These are phyloP conservation scores for Callaeas wilsoni DNA, from an alignment of 2,113 vertebrate genomes.

Conservation along the genomic window DNA sequence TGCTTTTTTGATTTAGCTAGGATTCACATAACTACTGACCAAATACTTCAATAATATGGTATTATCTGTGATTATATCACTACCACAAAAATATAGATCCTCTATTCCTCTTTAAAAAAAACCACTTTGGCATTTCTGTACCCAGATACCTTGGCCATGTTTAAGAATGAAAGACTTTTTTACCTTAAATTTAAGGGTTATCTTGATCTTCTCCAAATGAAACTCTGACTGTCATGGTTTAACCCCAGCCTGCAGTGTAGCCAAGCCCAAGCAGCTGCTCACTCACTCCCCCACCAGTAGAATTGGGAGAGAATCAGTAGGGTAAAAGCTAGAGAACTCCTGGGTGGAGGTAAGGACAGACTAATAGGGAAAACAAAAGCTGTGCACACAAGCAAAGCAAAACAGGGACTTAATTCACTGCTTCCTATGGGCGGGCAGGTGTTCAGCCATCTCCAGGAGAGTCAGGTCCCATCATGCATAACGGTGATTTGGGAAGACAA, in stretches of 20 bases:
- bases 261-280: rapidly evolving
- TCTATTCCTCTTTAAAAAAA: not conserved
- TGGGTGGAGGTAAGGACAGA: not conserved
- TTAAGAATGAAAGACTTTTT: not conserved
- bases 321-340: not conserved
- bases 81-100: not conserved
- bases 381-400: not conserved
- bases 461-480: rapidly evolving
- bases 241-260: not conserved
- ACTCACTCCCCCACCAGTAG: too few species aligned
- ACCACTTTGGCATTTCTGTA: not conserved
- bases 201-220: not conserved
- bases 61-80: not conserved
- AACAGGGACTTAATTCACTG: not conserved
- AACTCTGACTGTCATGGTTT: not conserved
- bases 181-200: not conserved
- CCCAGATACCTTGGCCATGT: not conserved
- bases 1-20: not conserved
- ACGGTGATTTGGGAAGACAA: not conserved
- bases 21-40: not conserved
- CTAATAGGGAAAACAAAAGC: not conserved
- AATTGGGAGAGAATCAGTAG: not conserved
- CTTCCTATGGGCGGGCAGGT: rapidly evolving
- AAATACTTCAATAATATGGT: not conserved
- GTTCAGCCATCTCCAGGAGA: not conserved